These are phyloP conservation scores for Zaprionus kolodkinae DNA, from an alignment of 1,140 invertebrate species.

Conservation along the genomic window DNA sequence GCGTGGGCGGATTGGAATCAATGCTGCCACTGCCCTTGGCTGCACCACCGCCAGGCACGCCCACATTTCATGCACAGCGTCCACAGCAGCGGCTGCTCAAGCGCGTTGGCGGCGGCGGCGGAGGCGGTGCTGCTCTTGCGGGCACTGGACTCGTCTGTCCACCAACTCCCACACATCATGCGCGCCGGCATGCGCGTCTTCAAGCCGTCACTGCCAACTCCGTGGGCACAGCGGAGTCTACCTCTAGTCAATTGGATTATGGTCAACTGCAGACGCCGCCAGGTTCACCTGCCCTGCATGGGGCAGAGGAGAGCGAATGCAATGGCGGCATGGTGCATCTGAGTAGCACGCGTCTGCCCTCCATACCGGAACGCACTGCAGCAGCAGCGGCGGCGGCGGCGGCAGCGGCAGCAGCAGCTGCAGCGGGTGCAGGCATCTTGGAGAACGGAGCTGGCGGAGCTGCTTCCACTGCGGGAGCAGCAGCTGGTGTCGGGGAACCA, in stretches of 20 bases:
- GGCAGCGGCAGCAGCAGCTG: conserved; percentile 59
- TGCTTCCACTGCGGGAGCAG: conserved; percentile 84
- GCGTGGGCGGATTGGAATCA: conserved; percentile 51
- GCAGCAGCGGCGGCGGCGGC: conserved; percentile 60
- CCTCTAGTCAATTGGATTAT: conserved; percentile 72
- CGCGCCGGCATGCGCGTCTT: conserved; percentile 85
- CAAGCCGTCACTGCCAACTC: conserved; percentile 70
- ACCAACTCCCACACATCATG: conserved; percentile 93
- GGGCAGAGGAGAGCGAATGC: conserved; percentile 22
- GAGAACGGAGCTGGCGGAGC: conserved; percentile 79
- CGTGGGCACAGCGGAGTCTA: conserved; percentile 54
- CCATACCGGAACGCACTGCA: conserved; percentile 89
- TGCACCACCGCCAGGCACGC: conserved; percentile 36
- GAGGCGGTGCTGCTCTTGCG: conserved; percentile 53
- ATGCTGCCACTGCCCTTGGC: conserved; percentile 53
- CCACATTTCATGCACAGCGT: conserved; percentile 83
- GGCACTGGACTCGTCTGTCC: conserved; percentile 87
- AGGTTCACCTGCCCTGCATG: conserved; percentile 27
- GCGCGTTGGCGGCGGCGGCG: conserved; percentile 85
- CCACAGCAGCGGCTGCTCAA: conserved; percentile 86
- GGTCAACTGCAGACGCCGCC: conserved; percentile 54
- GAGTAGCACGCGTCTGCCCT: conserved; percentile 90
- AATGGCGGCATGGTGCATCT: conserved; percentile 89
- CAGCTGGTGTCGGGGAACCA: conserved; percentile 85
- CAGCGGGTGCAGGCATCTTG: conserved; percentile 47